Conservation (phyloP, 2,888 invertebrate genomes). For the Dascillus cervinus region DNA sequence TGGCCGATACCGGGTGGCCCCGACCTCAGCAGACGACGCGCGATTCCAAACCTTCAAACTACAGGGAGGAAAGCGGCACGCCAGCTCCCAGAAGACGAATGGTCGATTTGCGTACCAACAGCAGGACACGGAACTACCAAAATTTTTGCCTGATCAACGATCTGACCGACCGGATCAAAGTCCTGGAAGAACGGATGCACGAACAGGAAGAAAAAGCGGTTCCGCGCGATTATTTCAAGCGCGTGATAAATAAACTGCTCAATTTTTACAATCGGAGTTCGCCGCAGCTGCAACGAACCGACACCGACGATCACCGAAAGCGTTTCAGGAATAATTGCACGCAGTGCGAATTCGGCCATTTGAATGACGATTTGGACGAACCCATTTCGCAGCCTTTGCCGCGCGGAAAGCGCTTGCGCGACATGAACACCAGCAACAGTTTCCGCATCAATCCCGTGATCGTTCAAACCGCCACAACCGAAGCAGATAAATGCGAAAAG, state of each 20-base stretch:
- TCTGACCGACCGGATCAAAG: constrained; percentile 26
- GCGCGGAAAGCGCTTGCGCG: background rate
- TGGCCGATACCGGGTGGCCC: background rate
- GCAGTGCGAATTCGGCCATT: background rate
- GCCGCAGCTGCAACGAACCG: background rate
- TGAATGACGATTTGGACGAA: background rate
- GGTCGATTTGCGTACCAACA: background rate
- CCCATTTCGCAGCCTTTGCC: background rate
- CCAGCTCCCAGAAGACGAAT: background rate
- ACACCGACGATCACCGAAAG: background rate
- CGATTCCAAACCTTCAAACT: constrained; percentile 1
- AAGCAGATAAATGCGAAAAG: background rate
- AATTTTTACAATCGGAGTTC: constrained; percentile 4
- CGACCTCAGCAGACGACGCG: no score
- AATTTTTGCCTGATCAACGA: constrained; percentile 18
- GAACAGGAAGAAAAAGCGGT: constrained; percentile 36
- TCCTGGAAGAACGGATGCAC: constrained; percentile 31
- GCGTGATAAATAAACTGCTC: constrained; percentile 36
- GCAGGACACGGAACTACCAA: background rate
- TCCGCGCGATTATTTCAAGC: constrained; percentile 37
- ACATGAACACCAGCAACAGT: background rate
- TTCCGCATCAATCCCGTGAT: background rate
- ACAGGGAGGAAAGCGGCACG: background rate
- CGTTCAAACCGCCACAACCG: background rate
- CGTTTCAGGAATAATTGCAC: background rate